Evolutionary conservation across 2,888 invertebrate genomes (phyloP).

Genomic region (Ophonus ardosiacus): DNA sequence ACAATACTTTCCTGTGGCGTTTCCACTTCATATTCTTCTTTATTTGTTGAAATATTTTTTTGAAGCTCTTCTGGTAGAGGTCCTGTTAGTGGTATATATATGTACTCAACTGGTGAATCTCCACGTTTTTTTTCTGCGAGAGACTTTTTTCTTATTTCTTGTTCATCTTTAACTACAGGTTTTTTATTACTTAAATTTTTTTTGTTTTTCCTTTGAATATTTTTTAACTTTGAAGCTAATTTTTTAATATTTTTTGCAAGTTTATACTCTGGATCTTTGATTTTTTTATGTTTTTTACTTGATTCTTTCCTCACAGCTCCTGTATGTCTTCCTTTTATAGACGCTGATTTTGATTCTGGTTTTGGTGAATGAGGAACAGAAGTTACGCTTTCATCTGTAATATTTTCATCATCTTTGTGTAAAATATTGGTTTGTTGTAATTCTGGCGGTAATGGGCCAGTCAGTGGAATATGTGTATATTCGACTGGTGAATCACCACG

Average conservation of each 20-base stretch:
- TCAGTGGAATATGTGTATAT: conserved; percentile 51
- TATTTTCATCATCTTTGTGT: neutral
- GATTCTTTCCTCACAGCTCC: conserved; percentile 38
- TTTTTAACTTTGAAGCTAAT: conserved; percentile 45
- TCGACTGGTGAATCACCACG: conserved; percentile 52
- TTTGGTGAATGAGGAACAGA: neutral
- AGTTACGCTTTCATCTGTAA: neutral
- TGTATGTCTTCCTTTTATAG: conserved; percentile 7
- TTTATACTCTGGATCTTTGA: conserved; percentile 48
- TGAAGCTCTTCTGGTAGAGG: conserved; percentile 30
- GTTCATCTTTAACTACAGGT: conserved; percentile 11
- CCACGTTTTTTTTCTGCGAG: conserved; percentile 6
- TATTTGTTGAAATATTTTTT: neutral
- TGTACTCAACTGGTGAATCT: conserved; percentile 44
- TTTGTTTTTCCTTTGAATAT: conserved; percentile 44
- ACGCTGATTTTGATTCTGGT: neutral
- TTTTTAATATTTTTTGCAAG: conserved; percentile 56
- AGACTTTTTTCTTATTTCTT: neutral
- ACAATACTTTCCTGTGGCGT: neutral
- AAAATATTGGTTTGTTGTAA: neutral
- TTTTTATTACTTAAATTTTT: conserved; percentile 28
- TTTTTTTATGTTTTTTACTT: conserved; percentile 12
- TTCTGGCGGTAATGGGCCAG: conserved; percentile 18
- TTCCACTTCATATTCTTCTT: neutral
- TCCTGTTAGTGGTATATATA: conserved; percentile 20